Conservation (phyloP, 2,797 vertebrate genomes). For the Danio kyathit region DNA sequence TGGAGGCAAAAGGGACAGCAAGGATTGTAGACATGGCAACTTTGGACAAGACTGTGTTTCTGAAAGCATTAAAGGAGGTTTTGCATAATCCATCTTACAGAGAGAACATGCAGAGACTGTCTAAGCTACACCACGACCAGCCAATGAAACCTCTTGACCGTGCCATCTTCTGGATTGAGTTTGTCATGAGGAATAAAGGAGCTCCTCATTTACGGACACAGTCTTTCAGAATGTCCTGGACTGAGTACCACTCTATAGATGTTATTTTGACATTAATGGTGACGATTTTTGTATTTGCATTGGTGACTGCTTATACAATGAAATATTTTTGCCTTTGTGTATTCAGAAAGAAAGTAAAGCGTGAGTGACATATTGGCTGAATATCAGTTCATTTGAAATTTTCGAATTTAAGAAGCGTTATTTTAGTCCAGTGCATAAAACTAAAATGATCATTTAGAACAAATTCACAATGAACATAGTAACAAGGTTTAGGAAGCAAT, state of each 20-base stretch:
- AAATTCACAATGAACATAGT: no score
- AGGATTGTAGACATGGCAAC: slow-evolving; percentile 46
- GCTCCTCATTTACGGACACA: slow-evolving; percentile 39
- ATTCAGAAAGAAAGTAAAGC: no score
- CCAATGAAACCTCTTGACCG: slow-evolving; percentile 54
- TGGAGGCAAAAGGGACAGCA: slow-evolving; percentile 53
- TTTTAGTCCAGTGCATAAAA: no score
- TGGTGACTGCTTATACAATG: no score
- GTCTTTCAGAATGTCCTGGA: slow-evolving; percentile 55
- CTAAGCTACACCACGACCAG: slow-evolving; percentile 56
- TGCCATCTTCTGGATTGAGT: slow-evolving; percentile 52
- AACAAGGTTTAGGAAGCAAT: no score
- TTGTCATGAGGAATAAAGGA: slow-evolving; percentile 27
- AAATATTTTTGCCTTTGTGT: no score
- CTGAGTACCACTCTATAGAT: slow-evolving; percentile 55
- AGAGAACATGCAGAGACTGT: slow-evolving; percentile 59
- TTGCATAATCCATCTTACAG: slow-evolving; percentile 56
- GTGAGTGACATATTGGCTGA: no score
- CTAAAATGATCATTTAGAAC: no score
- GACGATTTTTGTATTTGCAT: not conserved
- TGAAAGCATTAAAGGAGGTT: slow-evolving; percentile 51
- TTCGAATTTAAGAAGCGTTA: no score
- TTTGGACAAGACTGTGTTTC: slow-evolving; percentile 46
- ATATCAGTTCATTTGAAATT: no score
- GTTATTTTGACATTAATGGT: slow-evolving; percentile 35